Evolutionary conservation across 2,797 vertebrate species (phyloP).

Genomic region (Distichodus sexfasciatus): DNA sequence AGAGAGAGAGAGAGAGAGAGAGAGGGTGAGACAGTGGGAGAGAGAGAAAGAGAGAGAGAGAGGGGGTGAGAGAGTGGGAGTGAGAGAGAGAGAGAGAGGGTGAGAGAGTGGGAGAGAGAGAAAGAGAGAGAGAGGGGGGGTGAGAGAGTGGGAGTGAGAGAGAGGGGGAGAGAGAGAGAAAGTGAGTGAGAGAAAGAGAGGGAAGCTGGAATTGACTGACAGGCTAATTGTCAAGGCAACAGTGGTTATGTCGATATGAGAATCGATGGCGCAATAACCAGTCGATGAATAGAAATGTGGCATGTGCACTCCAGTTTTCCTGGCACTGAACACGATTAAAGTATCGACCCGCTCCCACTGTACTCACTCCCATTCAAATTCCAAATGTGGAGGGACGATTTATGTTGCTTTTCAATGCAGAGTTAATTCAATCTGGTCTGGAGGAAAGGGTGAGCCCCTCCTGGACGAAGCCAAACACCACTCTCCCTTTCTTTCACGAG

Average conservation of each 20-base stretch:
- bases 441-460: neutral
- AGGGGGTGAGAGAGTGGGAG: neutral
- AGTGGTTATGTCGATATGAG: neutral
- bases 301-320: neutral
- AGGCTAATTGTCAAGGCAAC: slow-evolving; percentile 1
- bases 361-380: slow-evolving; percentile 18
- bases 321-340: slow-evolving; percentile 15
- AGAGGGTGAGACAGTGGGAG: neutral
- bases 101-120: neutral
- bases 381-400: neutral
- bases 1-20: neutral
- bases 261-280: slow-evolving; percentile 1
- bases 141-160: neutral
- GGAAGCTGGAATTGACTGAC: neutral
- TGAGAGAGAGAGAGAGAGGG: neutral
- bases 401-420: neutral
- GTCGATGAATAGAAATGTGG: slow-evolving; percentile 4
- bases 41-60: neutral
- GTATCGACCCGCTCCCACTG: slow-evolving; percentile 19
- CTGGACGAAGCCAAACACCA: neutral
- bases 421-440: neutral
- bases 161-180: neutral
- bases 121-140: neutral
- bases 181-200: neutral
- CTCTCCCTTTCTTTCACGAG: slow-evolving; percentile 5